These are phyloP conservation scores for Eutrigla gurnardus DNA, from an alignment of 2,797 vertebrate species.

Conservation along the genomic window DNA sequence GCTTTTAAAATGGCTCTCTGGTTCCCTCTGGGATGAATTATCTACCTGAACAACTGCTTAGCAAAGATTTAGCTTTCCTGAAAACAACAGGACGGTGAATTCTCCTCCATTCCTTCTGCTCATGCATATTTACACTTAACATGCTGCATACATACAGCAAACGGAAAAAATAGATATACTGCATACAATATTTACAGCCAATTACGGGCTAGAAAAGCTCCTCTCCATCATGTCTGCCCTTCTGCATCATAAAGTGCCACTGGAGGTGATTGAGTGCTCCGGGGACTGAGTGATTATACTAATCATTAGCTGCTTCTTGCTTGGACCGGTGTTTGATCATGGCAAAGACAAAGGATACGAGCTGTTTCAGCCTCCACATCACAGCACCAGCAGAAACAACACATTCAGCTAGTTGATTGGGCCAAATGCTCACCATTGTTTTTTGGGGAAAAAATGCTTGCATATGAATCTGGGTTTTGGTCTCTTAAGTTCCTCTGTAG, in stretches of 20 bases:
- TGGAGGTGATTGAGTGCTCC: constrained; percentile 60
- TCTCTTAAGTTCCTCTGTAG: background rate
- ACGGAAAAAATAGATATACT: background rate
- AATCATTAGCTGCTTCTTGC: constrained; percentile 68
- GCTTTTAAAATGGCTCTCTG: constrained; percentile 23
- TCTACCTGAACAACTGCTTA: constrained; percentile 45
- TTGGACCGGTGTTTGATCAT: constrained; percentile 63
- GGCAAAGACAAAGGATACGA: constrained; percentile 55
- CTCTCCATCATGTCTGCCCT: constrained; percentile 56
- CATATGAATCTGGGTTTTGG: background rate
- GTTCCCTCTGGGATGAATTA: constrained; percentile 29
- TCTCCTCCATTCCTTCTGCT: constrained; percentile 25
- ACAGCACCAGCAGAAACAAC: constrained; percentile 29
- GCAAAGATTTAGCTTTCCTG: constrained; percentile 12
- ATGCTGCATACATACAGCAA: constrained; percentile 6
- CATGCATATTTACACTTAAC: constrained; percentile 33
- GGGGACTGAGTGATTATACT: constrained; percentile 71
- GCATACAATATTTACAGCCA: constrained; percentile 55
- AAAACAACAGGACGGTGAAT: constrained; percentile 14
- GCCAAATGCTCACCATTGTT: constrained; percentile 7
- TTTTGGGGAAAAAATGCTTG: constrained; percentile 7
- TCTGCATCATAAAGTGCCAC: constrained; percentile 58
- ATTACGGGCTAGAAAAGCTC: constrained; percentile 48
- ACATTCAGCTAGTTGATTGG: constrained; percentile 3
- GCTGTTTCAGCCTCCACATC: constrained; percentile 37